Evolutionary conservation across 2,888 invertebrate species (phyloP), one percentile per base, ranked within the genome.

Genomic region (Baccha elongata): DNA sequence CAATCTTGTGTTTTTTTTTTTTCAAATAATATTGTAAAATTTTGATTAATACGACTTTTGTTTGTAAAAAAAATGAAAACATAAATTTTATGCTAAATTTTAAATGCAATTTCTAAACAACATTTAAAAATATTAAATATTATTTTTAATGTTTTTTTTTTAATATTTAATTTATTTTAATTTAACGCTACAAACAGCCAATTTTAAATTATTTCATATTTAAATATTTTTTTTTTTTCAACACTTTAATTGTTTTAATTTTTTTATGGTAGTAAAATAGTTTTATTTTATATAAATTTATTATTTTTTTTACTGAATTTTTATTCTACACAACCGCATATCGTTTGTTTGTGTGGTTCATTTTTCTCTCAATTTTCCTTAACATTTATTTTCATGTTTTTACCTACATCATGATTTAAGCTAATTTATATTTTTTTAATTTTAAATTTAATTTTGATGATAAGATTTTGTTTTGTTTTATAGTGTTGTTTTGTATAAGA

Each of bases 401-500:
- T 69, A 44, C 17, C 67, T 69, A 44, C 67, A 26, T 44, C n/a
- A 35, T 60, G 19, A n/a, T 29, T 42, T 60, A 60, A 60, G 44
- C 60, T 64, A 46, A 35, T 21, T 13, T 23, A 13, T 35, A 21
- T 62, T 44, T 68, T n/a, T 35, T 69, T 80, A 46, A 65, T 69
- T 75, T 65, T 76, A 69, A 85, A 84, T 87, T 81, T 40, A 81
- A 85, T 80, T 85, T 72, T 72, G 74, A 87, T 78, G 84, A 85
- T 86, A 86, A 88, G 84, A 67, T 69, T 48, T 62, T 58, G 3
- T 75, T 40, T 23, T 42, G 55, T 78, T 86, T 7, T 37, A 55
- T 40, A 60, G 60, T 87, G 87, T 87, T 88, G 86, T 85, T 86
- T 75, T 76, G 72, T 85, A 19, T 58, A 85, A 62, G 37, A 42